Evolutionary conservation across 2,113 vertebrate genomes (phyloP).

Genomic region (Climacteris rufus): DNA sequence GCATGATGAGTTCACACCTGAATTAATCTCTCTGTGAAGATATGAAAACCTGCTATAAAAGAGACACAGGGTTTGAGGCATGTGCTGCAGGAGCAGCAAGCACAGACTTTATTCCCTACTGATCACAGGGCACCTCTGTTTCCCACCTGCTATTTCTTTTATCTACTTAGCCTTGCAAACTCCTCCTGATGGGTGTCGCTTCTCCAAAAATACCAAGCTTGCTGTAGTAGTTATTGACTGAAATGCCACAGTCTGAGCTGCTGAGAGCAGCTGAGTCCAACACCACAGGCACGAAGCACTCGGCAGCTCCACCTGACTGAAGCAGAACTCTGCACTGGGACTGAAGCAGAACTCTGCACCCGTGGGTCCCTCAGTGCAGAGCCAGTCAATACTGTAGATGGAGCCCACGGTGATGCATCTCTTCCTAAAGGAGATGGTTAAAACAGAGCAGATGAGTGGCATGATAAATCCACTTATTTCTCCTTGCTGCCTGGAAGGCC

Average conservation of each 20-base stretch:
- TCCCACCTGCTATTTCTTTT: not conserved
- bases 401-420: not conserved
- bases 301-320: not conserved
- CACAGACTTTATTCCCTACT: not conserved
- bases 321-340: not conserved
- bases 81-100: not conserved
- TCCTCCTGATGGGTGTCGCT: not conserved
- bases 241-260: not conserved
- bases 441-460: slow-evolving; percentile 9
- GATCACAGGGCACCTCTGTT: not conserved
- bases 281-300: not conserved
- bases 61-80: not conserved
- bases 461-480: not conserved
- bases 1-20: not conserved
- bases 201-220: not conserved
- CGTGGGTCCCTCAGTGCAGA: not conserved
- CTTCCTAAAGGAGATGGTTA: slow-evolving; percentile 13
- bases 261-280: not conserved
- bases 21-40: not conserved
- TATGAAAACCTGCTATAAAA: not conserved
- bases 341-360: not conserved
- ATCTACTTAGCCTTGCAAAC: not conserved
- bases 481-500: not conserved
- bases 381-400: slow-evolving; percentile 13
- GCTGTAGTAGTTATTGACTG: not conserved